phyloP scores from a whole-genome alignment of 2,797 vertebrate species.

The Liasis olivaceus region DNA sequence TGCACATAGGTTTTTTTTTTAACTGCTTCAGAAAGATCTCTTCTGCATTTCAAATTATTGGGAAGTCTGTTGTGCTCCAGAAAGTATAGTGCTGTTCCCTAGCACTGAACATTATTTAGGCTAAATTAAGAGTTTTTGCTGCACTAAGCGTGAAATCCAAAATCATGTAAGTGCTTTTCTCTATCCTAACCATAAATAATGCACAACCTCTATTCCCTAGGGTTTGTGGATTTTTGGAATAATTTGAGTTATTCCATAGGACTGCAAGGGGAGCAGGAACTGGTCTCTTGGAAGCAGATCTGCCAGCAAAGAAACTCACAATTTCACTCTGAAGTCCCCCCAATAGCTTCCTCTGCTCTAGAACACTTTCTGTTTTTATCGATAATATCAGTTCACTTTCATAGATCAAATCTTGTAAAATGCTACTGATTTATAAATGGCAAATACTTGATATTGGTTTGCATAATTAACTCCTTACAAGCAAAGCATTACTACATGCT shows the following conservation, averaged over 20 bases:
- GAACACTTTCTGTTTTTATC: background rate
- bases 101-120: accelerated
- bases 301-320: background rate
- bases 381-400: constrained; percentile 14
- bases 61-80: background rate
- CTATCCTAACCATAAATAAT: too few species aligned
- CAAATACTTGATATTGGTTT: accelerated
- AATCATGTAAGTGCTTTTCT: too few species aligned
- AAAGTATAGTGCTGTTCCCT: background rate
- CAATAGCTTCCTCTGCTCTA: background rate
- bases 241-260: background rate
- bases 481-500: background rate
- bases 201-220: background rate
- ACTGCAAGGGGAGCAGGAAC: background rate
- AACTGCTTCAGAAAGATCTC: background rate
- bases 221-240: too few species aligned
- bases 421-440: background rate
- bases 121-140: background rate
- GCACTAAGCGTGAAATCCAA: background rate
- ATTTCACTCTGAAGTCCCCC: background rate
- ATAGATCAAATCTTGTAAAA: constrained; percentile 21
- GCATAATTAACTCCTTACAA: background rate
- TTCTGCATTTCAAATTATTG: background rate
- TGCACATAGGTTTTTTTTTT: background rate
- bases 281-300: background rate